Conservation (phyloP, 92 coral and sea anemone genomes). For the Micromussa lordhowensis region DNA sequence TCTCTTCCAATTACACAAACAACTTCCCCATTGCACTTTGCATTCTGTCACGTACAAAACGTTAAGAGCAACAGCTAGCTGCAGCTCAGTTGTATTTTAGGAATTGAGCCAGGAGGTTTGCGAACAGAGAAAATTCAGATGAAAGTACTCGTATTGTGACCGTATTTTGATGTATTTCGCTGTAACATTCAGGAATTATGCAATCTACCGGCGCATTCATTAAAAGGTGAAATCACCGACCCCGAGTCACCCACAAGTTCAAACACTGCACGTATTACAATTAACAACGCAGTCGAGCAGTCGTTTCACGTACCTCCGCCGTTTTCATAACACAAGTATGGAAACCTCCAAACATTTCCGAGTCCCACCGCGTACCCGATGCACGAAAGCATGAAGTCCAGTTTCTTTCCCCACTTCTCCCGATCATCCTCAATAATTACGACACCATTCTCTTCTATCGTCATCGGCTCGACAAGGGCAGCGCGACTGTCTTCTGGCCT, state of each 20-base stretch:
- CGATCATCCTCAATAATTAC: slow-evolving; percentile 66
- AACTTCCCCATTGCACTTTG: background rate
- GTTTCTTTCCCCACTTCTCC: slow-evolving; percentile 82
- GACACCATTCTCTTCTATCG: slow-evolving; percentile 33
- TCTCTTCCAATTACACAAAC: background rate
- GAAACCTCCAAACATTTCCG: slow-evolving; percentile 88
- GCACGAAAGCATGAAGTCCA: slow-evolving; percentile 82
- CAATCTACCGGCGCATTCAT: background rate
- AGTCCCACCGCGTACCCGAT: slow-evolving; percentile 85
- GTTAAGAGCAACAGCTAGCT: background rate
- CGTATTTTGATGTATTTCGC: background rate
- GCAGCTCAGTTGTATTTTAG: background rate
- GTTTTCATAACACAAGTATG: slow-evolving; percentile 77
- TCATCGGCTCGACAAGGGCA: slow-evolving; percentile 44
- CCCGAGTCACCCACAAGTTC: background rate
- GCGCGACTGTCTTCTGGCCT: slow-evolving; percentile 55
- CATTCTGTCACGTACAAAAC: background rate
- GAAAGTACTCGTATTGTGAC: background rate
- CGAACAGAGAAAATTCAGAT: background rate
- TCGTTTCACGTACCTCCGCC: slow-evolving; percentile 74
- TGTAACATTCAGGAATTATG: background rate
- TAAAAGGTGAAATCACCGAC: background rate
- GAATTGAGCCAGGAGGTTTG: background rate
- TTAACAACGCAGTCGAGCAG: background rate
- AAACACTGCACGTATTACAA: background rate